phyloP scores from a whole-genome alignment of 2,888 invertebrate genomes.

The Sinohyriopsis cumingii region DNA sequence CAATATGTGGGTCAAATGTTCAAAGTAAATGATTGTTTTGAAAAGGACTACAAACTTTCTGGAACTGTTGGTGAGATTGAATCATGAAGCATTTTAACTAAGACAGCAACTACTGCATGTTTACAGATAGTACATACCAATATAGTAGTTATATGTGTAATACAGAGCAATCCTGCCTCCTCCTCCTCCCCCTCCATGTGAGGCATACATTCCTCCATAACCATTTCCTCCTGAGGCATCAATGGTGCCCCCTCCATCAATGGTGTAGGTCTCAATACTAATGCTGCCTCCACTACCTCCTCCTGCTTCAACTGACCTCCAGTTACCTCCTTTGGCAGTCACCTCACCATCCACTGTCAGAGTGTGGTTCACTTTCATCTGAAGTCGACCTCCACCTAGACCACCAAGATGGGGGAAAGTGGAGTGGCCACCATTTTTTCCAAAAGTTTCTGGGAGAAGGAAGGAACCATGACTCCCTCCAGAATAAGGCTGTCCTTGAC shows the following conservation, averaged over 20 bases:
- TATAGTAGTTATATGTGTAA: slow-evolving; percentile 52
- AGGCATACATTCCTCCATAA: slow-evolving; percentile 27
- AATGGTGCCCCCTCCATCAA: slow-evolving; percentile 52
- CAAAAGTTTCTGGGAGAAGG: slow-evolving; percentile 44
- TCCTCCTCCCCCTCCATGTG: slow-evolving; percentile 54
- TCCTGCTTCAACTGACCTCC: slow-evolving; percentile 48
- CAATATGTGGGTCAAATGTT: no score
- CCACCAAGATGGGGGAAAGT: slow-evolving; percentile 52
- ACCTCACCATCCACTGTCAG: slow-evolving; percentile 30
- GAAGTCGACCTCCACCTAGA: slow-evolving; percentile 49
- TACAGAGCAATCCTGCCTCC: slow-evolving; percentile 54
- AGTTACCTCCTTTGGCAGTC: slow-evolving; percentile 43
- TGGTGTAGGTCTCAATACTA: slow-evolving; percentile 44
- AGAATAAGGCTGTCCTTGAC: slow-evolving; percentile 32
- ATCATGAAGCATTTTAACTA: no score
- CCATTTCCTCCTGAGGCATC: slow-evolving; percentile 52
- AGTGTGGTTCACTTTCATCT: slow-evolving; percentile 42
- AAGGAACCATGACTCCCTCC: slow-evolving; percentile 51
- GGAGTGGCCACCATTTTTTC: slow-evolving; percentile 54
- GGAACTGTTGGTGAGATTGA: no score
- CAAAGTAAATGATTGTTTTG: no score
- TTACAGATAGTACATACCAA: slow-evolving; percentile 35
- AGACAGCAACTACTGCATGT: no score
- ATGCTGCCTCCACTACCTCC: slow-evolving; percentile 60
- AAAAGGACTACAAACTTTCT: no score